Evolutionary conservation across 2,888 invertebrate species (phyloP).

Genomic region (Stenchaetothrips biformis): DNA sequence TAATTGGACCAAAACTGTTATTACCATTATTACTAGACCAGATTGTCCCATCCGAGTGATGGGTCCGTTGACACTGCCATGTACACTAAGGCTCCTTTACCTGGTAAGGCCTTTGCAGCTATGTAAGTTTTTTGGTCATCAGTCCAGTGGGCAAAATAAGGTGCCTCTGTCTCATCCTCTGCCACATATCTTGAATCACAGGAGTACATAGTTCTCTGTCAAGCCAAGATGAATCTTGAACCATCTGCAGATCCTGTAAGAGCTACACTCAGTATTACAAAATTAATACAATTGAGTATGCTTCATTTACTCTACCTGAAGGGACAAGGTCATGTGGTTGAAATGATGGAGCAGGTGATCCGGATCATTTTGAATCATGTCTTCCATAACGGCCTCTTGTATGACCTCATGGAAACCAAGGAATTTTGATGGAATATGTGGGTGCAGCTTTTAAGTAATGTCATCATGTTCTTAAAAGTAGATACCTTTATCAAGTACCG

Average conservation of each 20-base stretch:
- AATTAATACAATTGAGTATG: neutral
- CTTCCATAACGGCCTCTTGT: neutral
- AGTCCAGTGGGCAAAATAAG: neutral
- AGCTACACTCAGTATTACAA: neutral
- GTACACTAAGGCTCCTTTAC: constrained; percentile 54
- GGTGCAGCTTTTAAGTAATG: neutral
- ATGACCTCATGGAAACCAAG: neutral
- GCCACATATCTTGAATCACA: neutral
- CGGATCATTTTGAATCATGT: neutral
- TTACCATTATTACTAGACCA: constrained; percentile 26
- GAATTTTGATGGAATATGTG: neutral
- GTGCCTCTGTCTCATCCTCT: neutral
- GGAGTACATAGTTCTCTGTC: neutral
- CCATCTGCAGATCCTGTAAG: neutral
- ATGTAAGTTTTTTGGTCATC: constrained; percentile 4
- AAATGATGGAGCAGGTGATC: neutral
- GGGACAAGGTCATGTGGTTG: neutral
- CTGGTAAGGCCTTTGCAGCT: constrained; percentile 36
- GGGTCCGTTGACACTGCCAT: constrained; percentile 54
- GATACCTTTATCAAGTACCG: neutral
- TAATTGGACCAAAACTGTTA: neutral
- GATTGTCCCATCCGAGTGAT: constrained; percentile 50
- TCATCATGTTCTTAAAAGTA: neutral
- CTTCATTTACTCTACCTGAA: neutral
- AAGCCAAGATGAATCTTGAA: neutral